Conservation (phyloP, 2,797 vertebrate species). For the Chloroceryle inda region DNA sequence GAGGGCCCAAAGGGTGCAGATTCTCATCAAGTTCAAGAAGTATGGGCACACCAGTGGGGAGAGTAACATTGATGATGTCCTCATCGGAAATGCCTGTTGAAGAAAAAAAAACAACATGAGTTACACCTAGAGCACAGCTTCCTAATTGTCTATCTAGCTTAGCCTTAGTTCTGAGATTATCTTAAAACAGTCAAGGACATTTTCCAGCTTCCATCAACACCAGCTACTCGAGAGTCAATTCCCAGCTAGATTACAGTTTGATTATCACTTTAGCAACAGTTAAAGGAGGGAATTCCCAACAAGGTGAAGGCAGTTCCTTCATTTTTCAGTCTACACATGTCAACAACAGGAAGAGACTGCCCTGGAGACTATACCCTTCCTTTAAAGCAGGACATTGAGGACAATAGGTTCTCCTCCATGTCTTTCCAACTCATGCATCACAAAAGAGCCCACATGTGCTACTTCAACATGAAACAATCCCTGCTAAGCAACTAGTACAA, state of each 20-base stretch:
- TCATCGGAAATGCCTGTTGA: slow-evolving; percentile 90
- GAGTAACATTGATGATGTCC: slow-evolving; percentile 90
- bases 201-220: background rate
- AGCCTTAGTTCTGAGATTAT: background rate
- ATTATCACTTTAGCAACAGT: background rate
- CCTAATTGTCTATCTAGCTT: fast-evolving
- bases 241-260: background rate
- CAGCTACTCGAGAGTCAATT: background rate
- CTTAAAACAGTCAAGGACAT: background rate
- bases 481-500: background rate
- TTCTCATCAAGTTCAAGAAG: slow-evolving; percentile 93
- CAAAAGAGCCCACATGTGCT: background rate
- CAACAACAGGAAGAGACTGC: background rate
- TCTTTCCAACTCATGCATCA: background rate
- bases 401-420: background rate
- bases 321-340: fast-evolving
- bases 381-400: background rate
- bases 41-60: slow-evolving; percentile 95
- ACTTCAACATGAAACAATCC: background rate
- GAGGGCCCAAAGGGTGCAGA: slow-evolving; percentile 87
- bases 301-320: background rate
- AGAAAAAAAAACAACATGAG: background rate
- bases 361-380: background rate
- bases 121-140: background rate
- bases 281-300: background rate